Evolutionary conservation across 2,113 vertebrate species (phyloP).

Genomic region (Canis aureus): DNA sequence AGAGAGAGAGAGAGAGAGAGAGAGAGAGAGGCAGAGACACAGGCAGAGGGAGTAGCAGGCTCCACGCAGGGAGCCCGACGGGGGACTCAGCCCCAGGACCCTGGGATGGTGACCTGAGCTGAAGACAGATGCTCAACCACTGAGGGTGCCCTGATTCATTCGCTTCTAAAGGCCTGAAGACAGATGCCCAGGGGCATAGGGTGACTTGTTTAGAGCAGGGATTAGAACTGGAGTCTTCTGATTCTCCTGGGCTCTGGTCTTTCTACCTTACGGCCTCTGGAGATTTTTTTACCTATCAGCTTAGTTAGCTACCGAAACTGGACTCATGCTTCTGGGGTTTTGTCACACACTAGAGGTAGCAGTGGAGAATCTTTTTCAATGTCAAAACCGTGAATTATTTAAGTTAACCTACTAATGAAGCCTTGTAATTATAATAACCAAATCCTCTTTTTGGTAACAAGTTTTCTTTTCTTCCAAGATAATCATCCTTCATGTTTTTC

Average conservation of each 20-base stretch:
- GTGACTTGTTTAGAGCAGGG: background rate
- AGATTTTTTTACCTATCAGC: background rate
- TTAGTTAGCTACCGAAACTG: background rate
- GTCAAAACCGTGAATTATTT: background rate
- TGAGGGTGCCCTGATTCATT: no score
- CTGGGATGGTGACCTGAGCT: no score
- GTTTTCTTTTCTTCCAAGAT: slow-evolving; percentile 8
- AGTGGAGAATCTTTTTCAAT: background rate
- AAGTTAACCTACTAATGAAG: slow-evolving; percentile 16
- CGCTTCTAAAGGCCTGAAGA: background rate
- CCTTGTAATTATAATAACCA: background rate
- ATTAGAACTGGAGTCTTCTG: background rate
- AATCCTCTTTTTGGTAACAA: background rate
- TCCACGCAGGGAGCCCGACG: no score
- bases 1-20: no score
- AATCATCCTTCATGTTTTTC: background rate
- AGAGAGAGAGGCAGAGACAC: no score
- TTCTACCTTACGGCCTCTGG: background rate
- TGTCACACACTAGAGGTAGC: background rate
- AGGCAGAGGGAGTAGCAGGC: no score
- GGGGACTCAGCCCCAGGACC: no score
- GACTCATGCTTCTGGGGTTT: background rate
- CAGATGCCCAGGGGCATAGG: background rate
- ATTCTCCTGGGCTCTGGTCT: background rate
- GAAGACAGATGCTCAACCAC: no score